Evolutionary conservation across 1,140 invertebrate species (phyloP).

Genomic region (Rhagoletis pomonella): DNA sequence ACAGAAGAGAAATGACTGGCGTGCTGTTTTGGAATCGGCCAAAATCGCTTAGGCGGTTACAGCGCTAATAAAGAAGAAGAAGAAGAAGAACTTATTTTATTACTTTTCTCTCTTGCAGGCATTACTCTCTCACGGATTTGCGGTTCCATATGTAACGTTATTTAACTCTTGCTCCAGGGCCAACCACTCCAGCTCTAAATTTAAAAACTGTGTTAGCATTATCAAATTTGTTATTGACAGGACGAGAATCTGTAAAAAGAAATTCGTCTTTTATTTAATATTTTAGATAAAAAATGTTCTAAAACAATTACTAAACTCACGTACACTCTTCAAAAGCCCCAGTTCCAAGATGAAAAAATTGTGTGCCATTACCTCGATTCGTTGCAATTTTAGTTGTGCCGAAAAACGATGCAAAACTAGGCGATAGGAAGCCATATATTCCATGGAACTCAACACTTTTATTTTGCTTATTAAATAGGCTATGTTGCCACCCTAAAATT

Average conservation of each 20-base stretch:
- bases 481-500: not conserved
- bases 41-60: too few relatives aligned
- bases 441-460: not conserved
- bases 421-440: not conserved
- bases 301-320: not conserved
- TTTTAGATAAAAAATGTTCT: too few relatives aligned
- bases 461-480: not conserved
- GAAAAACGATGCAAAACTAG: not conserved
- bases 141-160: too few relatives aligned
- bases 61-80: too few relatives aligned
- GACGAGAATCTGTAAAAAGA: too few relatives aligned
- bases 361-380: not conserved
- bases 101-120: too few relatives aligned
- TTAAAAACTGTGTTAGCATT: not conserved
- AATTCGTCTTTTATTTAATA: too few relatives aligned
- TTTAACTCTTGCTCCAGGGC: not conserved
- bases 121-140: too few relatives aligned
- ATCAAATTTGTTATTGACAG: not conserved
- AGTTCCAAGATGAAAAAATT: slow-evolving; percentile 4
- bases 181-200: not conserved
- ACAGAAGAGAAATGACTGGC: too few relatives aligned
- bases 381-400: slow-evolving; percentile 5
- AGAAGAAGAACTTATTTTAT: too few relatives aligned
- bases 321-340: not conserved
- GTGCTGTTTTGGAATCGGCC: too few relatives aligned